Base-by-base conservation (phyloP, 2,888 invertebrate genomes). In the Cerceris ruficornis region DNA sequence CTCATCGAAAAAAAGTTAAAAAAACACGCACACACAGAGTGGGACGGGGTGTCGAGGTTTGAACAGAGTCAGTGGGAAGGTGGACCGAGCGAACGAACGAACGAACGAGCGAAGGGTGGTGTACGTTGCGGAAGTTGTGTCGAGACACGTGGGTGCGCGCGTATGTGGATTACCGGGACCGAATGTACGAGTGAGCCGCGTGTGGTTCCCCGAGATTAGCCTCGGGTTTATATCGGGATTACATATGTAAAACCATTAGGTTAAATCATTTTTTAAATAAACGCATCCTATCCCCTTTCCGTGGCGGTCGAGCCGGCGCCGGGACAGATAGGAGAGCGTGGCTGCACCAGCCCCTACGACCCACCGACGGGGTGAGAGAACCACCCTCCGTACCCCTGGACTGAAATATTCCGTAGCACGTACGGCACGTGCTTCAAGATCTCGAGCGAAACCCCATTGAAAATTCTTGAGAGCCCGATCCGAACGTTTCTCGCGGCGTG, bases 241-340 rank as follows among this genome's bases (percentile, higher is more conserved):
- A 92, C 92, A 92, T 89, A 90, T 90, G 92, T 92, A 91, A 90
- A 91, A 90, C 91, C 92, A 91, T 92, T 91, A 90, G 90, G 91
- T 90, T 91, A 91, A 92, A 92, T 92, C 92, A 92, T 92, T 91
- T 91, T 91, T 91, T 89, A 88, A 91, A 90, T 89, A 90, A 90
- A 91, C 88, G 88, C 84, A 76, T 80, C 67, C 54, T 71, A 59
- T 67, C 71, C 70, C 74, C 69, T 62, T 50, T 57, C 69, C 39
- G 64, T 7, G 65, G 17, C 60, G 75, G 50, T 57, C 64, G 73
- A 55, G 60, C 75, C 76, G 59, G 66, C 78, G 71, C 41, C 68
- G 73, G 72, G 79, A 81, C 79, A 84, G 85, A 82, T 86, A 85
- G 74, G 76, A 70, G 80, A 64, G 41, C 28, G 28, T 61, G 39